A percentile compares a stretch with the other conserved stretches of the same genome.
Evolutionary conservation across 2,113 vertebrate species (phyloP).

Genomic region (Colistium nudipinnis): DNA sequence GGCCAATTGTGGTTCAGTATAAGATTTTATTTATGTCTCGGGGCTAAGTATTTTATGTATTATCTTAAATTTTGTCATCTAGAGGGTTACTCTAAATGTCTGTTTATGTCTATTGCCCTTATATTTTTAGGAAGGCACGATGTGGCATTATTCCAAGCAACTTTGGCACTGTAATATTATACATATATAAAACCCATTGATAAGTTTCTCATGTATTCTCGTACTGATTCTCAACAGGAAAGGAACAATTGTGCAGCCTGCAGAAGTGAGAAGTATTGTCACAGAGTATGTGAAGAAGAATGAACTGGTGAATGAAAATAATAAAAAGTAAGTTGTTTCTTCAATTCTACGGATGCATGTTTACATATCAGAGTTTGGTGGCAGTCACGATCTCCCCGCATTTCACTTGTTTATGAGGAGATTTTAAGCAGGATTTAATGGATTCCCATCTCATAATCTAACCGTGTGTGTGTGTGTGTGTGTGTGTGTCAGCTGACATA

Average conservation of each 20-base stretch:
- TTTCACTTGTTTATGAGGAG: neutral
- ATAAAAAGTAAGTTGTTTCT: slow-evolving; percentile 88
- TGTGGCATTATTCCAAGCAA: too few species aligned
- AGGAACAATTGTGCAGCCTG: slow-evolving; percentile 85
- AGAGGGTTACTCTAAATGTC: neutral
- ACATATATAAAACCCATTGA: too few species aligned
- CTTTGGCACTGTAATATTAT: too few species aligned
- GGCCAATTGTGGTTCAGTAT: neutral
- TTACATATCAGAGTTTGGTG: neutral
- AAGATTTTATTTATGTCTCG: too few species aligned
- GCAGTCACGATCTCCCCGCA: neutral
- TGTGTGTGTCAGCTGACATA: neutral
- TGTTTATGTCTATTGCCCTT: too few species aligned
- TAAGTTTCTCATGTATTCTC: slow-evolving; percentile 11
- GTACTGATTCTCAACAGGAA: slow-evolving; percentile 81
- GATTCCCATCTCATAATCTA: neutral
- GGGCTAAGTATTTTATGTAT: too few species aligned
- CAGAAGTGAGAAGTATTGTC: slow-evolving; percentile 87
- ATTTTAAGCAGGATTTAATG: neutral
- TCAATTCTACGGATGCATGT: neutral
- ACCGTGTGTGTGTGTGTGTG: neutral
- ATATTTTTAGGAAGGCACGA: too few species aligned
- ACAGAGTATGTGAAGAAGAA: slow-evolving; percentile 91
- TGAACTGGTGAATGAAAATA: slow-evolving; percentile 87
- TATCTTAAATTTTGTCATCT: neutral